A percentile compares a stretch with the other conserved stretches of the same genome.
These are phyloP conservation scores for Oreocharis arfaki DNA, from an alignment of 2,113 vertebrate species.

Conservation along the genomic window DNA sequence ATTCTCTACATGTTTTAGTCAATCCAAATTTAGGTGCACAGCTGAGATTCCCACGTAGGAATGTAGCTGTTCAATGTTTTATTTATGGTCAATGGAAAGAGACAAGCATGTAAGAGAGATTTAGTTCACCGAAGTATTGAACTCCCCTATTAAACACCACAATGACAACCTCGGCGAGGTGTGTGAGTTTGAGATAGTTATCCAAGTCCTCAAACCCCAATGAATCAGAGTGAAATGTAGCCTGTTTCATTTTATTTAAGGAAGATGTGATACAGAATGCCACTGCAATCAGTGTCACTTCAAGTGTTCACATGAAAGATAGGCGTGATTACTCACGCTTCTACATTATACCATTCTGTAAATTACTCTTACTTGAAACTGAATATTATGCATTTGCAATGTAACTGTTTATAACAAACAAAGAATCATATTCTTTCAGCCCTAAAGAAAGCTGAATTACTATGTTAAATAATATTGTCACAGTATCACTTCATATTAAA, in stretches of 20 bases:
- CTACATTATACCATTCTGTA: background rate
- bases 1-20: background rate
- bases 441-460: background rate
- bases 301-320: background rate
- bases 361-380: background rate
- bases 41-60: background rate
- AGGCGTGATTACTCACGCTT: background rate
- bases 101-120: background rate
- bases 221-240: background rate
- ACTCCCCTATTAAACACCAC: background rate
- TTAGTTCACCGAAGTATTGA: background rate
- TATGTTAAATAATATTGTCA: background rate
- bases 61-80: background rate
- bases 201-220: background rate
- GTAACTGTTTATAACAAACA: background rate
- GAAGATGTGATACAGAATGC: background rate
- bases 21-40: background rate
- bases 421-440: background rate
- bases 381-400: background rate
- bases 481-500: background rate
- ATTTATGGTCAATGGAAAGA: background rate
- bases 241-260: background rate
- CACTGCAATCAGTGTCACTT: conserved; percentile 3
- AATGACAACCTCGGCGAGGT: background rate
- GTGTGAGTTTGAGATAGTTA: background rate